Evolutionary conservation across 2,888 invertebrate genomes (phyloP).

Genomic region (Caenorhabditis angaria): DNA sequence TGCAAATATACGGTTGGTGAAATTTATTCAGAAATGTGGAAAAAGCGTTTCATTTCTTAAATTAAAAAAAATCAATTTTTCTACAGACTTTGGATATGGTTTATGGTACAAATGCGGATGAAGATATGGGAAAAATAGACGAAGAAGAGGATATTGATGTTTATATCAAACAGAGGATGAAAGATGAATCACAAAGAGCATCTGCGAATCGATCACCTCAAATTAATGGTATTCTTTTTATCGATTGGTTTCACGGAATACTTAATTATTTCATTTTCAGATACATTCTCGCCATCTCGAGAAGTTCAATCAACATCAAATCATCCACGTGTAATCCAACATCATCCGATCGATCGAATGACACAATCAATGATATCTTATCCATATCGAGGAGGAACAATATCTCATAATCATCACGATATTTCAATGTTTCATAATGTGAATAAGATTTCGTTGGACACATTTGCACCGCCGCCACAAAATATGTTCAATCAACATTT

Average conservation of each 20-base stretch:
- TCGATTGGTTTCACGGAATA: neutral
- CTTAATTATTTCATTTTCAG: neutral
- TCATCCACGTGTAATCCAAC: no score
- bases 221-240: conserved; percentile 3
- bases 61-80: neutral
- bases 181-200: conserved; percentile 37
- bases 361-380: conserved; percentile 25
- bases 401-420: neutral
- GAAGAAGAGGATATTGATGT: conserved; percentile 58
- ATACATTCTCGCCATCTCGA: conserved; percentile 14
- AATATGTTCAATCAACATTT: neutral
- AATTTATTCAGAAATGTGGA: no score
- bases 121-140: conserved; percentile 40
- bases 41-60: neutral
- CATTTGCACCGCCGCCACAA: conserved; percentile 29
- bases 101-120: conserved; percentile 33
- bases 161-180: conserved; percentile 42
- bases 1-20: conserved; percentile 44
- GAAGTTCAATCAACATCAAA: neutral
- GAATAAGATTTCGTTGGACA: conserved; percentile 13
- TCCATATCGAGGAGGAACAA: neutral
- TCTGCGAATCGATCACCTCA: conserved; percentile 31
- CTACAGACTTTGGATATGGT: conserved; percentile 62
- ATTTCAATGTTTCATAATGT: neutral
- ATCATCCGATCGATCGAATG: conserved; percentile 36